Evolutionary conservation across 2,113 vertebrate genomes (phyloP).

Genomic region (Alosa alosa): DNA sequence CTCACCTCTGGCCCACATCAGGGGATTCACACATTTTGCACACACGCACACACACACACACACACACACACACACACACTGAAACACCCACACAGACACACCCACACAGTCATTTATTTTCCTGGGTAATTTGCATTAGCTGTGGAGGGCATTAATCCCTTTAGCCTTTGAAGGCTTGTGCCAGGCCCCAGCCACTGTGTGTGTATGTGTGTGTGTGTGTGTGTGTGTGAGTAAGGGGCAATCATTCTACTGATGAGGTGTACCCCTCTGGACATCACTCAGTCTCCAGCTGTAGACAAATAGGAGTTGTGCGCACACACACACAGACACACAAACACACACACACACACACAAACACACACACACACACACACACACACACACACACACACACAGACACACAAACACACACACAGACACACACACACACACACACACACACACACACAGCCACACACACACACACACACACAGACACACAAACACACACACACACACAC

Average conservation of each 20-base stretch:
- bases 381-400: background rate
- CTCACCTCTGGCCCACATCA: slow-evolving; percentile 9
- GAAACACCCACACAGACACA: slow-evolving; percentile 27
- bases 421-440: slow-evolving; percentile 14
- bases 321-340: background rate
- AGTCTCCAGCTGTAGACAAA: background rate
- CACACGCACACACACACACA: slow-evolving; percentile 1
- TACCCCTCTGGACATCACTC: slow-evolving; percentile 12
- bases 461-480: background rate
- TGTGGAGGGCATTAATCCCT: slow-evolving; percentile 47
- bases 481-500: background rate
- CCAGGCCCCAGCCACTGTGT: slow-evolving; percentile 13
- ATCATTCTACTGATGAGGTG: background rate
- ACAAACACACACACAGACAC: background rate
- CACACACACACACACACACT: background rate
- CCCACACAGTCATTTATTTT: slow-evolving; percentile 35
- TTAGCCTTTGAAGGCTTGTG: slow-evolving; percentile 37
- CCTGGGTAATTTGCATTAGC: slow-evolving; percentile 52
- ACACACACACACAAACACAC: background rate
- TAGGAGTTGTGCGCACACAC: slow-evolving; percentile 6
- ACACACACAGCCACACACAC: slow-evolving; percentile 15
- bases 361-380: background rate
- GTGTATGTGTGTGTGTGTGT: background rate
- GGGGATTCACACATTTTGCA: slow-evolving; percentile 10
- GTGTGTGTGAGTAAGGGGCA: background rate